Conservation (phyloP, 1,140 invertebrate species). For the Hermatobates lingyangjiaoensis region DNA sequence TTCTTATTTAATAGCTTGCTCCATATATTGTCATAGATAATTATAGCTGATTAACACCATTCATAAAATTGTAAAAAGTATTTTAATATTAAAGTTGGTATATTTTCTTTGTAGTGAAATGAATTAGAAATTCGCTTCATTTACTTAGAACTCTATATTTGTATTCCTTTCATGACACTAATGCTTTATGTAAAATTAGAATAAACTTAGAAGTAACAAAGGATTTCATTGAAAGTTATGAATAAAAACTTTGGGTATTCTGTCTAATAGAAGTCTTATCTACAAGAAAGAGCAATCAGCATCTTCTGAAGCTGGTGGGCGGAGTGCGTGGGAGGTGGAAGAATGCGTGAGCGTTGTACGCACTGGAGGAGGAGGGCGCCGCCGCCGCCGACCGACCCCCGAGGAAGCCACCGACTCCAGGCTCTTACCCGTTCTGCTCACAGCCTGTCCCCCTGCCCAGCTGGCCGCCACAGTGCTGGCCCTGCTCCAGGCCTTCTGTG, state of each 20-base stretch:
- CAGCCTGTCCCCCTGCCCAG: not conserved
- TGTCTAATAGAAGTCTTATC: not conserved
- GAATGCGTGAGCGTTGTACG: not conserved
- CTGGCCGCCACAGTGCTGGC: not conserved
- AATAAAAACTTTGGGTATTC: not conserved
- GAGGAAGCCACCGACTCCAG: not conserved
- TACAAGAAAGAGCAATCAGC: not conserved
- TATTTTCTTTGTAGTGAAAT: no score
- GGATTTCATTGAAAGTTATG: not conserved
- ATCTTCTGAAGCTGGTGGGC: not conserved
- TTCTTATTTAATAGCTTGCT: no score
- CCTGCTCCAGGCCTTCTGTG: not conserved
- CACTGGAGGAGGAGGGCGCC: not conserved
- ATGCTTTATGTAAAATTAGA: not conserved
- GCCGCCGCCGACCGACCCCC: not conserved
- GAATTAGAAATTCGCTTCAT: no score
- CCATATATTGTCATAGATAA: no score
- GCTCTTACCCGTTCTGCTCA: not conserved
- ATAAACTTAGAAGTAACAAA: not conserved
- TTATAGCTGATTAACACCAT: no score
- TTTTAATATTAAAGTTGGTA: no score
- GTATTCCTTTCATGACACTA: no score
- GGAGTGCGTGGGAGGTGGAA: not conserved
- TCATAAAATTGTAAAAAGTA: no score
- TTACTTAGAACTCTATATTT: no score